Conservation (phyloP, 2,113 vertebrate species). For the Burhinus oedicnemus region DNA sequence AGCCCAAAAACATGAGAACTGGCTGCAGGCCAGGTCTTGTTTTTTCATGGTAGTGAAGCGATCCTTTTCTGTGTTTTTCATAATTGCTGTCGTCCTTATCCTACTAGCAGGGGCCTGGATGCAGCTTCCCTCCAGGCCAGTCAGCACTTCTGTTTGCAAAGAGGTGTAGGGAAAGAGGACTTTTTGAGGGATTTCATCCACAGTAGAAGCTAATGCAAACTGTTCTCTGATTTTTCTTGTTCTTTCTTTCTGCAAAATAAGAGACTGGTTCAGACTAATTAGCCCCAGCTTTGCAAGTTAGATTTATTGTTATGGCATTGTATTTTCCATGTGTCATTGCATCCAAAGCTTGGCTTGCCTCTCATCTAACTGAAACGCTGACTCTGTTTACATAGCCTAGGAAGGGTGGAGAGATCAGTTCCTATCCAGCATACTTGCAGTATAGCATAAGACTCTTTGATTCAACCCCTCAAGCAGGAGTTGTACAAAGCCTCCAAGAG, state of each 20-base stretch:
- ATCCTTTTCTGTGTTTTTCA: background rate
- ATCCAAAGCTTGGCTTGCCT: background rate
- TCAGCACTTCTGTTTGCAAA: background rate
- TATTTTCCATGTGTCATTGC: background rate
- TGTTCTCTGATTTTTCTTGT: no score
- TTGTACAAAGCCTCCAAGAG: no score
- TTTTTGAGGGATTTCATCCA: background rate
- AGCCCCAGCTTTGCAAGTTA: background rate
- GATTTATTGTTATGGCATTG: background rate
- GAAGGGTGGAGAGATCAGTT: background rate
- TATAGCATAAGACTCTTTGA: rapidly evolving
- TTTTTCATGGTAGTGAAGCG: rapidly evolving
- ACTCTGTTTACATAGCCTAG: background rate
- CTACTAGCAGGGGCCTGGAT: background rate
- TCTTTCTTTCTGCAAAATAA: background rate
- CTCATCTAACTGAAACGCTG: background rate
- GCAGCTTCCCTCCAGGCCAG: background rate
- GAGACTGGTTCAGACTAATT: background rate
- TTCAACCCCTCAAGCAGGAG: background rate
- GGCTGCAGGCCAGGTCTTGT: no score
- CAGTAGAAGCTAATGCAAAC: background rate
- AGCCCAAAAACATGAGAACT: background rate
- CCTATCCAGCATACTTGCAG: rapidly evolving
- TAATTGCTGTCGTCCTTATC: background rate
- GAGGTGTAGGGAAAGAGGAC: no score